These are phyloP conservation scores for Cryptoleucopteryx plumbea DNA, from an alignment of 2,113 vertebrate species.

Conservation along the genomic window DNA sequence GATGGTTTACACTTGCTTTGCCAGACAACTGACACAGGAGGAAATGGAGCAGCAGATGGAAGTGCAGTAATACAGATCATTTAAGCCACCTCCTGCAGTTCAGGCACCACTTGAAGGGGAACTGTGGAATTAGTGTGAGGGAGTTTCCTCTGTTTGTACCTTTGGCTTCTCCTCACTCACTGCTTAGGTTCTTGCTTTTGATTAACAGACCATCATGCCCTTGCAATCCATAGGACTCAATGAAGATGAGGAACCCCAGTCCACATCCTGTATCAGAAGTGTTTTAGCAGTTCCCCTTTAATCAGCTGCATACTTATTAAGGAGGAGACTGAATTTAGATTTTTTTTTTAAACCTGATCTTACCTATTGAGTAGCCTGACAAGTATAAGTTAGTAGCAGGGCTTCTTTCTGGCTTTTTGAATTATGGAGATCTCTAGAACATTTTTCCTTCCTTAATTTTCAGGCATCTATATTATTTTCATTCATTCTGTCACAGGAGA, in stretches of 20 bases:
- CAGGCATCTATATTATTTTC: not conserved
- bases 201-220: not conserved
- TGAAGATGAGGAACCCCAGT: conserved; percentile 17
- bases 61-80: not conserved
- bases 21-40: not conserved
- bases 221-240: not conserved
- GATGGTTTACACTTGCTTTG: not conserved
- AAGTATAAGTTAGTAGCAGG: not conserved
- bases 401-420: not conserved
- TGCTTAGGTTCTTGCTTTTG: not conserved
- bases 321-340: not conserved
- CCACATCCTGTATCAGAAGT: not conserved
- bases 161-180: not conserved
- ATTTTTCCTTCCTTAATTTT: not conserved
- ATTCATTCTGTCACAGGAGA: not conserved
- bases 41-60: not conserved
- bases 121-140: not conserved
- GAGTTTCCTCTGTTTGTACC: conserved; percentile 6
- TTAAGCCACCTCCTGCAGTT: not conserved
- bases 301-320: not conserved
- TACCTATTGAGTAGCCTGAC: not conserved
- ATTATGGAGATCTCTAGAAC: not conserved
- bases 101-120: not conserved
- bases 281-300: not conserved
- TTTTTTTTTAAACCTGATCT: not conserved